Conservation (phyloP, 2,113 vertebrate genomes). For the Motacilla tschutschensis region DNA sequence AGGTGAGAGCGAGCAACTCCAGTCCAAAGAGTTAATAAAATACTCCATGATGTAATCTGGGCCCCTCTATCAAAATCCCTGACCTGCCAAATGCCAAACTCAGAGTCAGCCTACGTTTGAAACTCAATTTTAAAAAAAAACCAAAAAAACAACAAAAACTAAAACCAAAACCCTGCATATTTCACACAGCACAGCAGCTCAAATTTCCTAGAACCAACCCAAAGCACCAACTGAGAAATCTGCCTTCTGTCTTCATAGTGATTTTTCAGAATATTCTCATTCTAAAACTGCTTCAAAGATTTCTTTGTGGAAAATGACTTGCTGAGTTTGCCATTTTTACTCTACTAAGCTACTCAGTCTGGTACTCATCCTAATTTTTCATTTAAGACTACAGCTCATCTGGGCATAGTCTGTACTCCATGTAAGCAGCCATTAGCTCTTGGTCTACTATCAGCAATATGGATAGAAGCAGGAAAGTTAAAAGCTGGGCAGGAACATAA, state of each 20-base stretch:
- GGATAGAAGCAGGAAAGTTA: background rate
- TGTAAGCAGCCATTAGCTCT: background rate
- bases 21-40: background rate
- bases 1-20: background rate
- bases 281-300: background rate
- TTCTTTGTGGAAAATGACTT: background rate
- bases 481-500: background rate
- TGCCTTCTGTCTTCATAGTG: background rate
- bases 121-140: background rate
- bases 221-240: background rate
- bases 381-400: background rate
- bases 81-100: background rate
- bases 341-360: background rate
- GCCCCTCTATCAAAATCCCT: background rate
- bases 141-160: background rate
- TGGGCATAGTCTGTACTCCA: accelerated
- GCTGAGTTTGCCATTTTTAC: background rate
- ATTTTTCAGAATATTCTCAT: background rate
- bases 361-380: background rate
- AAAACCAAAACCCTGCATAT: background rate
- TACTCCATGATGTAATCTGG: background rate
- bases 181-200: background rate
- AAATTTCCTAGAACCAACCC: background rate
- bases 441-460: background rate
- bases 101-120: background rate